phyloP scores from a whole-genome alignment of 2,888 invertebrate genomes.

The Onchidella celtica region DNA sequence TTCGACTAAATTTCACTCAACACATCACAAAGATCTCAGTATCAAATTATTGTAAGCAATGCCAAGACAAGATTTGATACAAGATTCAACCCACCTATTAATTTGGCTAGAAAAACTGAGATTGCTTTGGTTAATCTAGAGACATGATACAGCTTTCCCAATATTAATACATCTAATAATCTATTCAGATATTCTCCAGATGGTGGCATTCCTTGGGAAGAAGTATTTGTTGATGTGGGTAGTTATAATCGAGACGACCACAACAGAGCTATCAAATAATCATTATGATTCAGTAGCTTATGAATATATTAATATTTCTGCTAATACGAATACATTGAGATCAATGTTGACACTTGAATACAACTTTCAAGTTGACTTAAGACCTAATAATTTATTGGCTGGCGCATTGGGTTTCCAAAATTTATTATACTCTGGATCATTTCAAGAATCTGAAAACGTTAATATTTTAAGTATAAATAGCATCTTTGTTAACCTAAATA shows the following conservation, averaged over 20 bases:
- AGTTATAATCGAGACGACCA: too few species aligned
- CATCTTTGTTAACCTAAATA: conserved; percentile 48
- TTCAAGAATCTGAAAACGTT: conserved; percentile 44
- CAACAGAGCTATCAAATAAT: background rate
- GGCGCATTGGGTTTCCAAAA: background rate
- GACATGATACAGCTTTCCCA: background rate
- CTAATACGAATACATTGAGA: conserved; percentile 3
- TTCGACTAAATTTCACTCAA: background rate
- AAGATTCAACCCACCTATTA: background rate
- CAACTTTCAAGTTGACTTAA: conserved; percentile 23
- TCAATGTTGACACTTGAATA: conserved; percentile 11
- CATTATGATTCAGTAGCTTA: background rate
- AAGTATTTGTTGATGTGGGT: background rate
- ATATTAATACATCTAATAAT: background rate
- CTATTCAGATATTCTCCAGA: background rate
- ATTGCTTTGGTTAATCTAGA: background rate
- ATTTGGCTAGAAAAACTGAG: background rate
- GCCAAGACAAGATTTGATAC: background rate
- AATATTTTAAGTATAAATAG: conserved; percentile 48
- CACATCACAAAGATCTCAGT: background rate
- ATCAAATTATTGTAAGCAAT: background rate
- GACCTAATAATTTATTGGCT: conserved; percentile 13
- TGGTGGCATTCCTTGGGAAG: background rate
- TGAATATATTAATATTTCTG: background rate
- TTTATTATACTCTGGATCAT: background rate